These are phyloP conservation scores for cat (Felis catus) DNA, from an alignment of 2,113 vertebrate species.

Conservation along the genomic window F.catus_Fca126_mat1.0 CM031420.1:50150501-50151000, in stretches of 20 bases:
- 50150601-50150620: background rate
- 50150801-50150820: background rate
- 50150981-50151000: background rate
- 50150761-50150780: background rate
- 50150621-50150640: background rate
- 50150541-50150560: background rate
- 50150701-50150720: background rate
- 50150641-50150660: conserved; percentile 3
- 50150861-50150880: background rate
- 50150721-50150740: background rate
- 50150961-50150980: background rate
- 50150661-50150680: background rate
- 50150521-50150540: background rate
- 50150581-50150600: background rate
- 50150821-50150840: background rate
- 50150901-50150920: background rate
- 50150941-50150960: background rate
- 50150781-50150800: background rate
- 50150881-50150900: background rate
- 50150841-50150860: background rate
- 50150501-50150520: background rate
- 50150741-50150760: background rate
- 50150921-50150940: background rate
- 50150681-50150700: background rate
- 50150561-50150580: background rate